These are phyloP conservation scores for Agonum fuliginosum DNA, from an alignment of 2,888 invertebrate genomes.

Conservation along the genomic window DNA sequence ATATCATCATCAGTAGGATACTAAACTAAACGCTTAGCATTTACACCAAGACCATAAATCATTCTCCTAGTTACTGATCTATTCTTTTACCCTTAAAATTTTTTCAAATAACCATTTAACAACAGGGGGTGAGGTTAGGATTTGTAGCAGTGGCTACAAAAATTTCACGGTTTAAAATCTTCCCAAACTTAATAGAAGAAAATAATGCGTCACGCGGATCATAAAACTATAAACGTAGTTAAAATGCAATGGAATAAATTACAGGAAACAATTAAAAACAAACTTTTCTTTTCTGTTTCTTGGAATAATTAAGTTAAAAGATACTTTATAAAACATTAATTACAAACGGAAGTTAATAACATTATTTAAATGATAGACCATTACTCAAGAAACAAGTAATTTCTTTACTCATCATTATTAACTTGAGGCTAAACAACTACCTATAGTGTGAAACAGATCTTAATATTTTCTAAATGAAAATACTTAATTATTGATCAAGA, in stretches of 20 bases:
- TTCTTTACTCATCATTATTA: background rate
- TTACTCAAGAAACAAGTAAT: background rate
- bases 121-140: background rate
- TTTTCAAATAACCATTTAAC: background rate
- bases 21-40: background rate
- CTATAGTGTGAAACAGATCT: no score
- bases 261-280: background rate
- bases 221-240: no score
- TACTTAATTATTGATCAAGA: no score
- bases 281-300: background rate
- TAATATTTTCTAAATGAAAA: no score
- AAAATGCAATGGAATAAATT: background rate
- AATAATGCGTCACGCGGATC: no score
- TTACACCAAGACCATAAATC: background rate
- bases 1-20: background rate
- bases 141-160: background rate
- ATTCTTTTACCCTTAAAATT: conserved; percentile 2
- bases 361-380: background rate
- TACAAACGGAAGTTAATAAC: background rate
- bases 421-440: no score
- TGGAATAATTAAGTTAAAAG: background rate
- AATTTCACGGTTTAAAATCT: background rate
- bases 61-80: background rate
- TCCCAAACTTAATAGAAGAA: no score
- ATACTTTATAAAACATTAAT: background rate